These are phyloP conservation scores for Sclerurus mexicanus DNA, from an alignment of 2,113 vertebrate species.

Conservation along the genomic window DNA sequence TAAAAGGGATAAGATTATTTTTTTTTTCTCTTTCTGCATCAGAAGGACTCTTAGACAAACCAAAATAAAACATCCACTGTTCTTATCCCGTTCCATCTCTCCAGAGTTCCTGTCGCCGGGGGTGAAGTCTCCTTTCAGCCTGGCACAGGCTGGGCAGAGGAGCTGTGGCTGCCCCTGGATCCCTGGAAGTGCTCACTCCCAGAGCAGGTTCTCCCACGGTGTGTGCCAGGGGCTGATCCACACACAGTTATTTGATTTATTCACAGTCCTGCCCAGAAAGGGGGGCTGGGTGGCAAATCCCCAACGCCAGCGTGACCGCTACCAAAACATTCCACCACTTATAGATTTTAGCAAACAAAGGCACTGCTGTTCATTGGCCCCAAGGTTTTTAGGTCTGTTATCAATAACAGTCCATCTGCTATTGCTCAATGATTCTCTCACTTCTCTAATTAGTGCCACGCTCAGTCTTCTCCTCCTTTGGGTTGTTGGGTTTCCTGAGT, in stretches of 20 bases:
- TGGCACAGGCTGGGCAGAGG: background rate
- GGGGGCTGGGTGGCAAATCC: no score
- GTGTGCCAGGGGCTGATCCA: background rate
- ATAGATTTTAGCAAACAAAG: no score
- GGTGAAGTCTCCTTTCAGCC: background rate
- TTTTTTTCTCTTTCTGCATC: background rate
- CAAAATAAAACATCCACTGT: background rate
- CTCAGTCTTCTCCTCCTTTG: no score
- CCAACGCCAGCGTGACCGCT: no score
- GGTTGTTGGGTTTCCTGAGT: no score
- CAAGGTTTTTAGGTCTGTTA: no score
- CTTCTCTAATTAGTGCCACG: no score
- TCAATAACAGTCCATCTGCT: no score
- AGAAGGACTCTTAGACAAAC: background rate
- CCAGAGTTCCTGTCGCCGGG: background rate
- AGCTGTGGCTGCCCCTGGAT: background rate
- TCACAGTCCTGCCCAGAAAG: no score
- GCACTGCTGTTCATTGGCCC: no score
- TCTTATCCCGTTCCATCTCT: background rate
- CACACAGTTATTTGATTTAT: background rate
- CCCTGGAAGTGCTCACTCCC: background rate
- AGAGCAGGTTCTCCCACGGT: rapidly evolving
- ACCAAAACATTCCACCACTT: no score
- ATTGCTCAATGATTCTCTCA: no score
- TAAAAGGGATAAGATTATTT: background rate